These are phyloP conservation scores for Ashinkailepas kermadecensis DNA, from an alignment of 2,888 invertebrate species.

Conservation along the genomic window DNA sequence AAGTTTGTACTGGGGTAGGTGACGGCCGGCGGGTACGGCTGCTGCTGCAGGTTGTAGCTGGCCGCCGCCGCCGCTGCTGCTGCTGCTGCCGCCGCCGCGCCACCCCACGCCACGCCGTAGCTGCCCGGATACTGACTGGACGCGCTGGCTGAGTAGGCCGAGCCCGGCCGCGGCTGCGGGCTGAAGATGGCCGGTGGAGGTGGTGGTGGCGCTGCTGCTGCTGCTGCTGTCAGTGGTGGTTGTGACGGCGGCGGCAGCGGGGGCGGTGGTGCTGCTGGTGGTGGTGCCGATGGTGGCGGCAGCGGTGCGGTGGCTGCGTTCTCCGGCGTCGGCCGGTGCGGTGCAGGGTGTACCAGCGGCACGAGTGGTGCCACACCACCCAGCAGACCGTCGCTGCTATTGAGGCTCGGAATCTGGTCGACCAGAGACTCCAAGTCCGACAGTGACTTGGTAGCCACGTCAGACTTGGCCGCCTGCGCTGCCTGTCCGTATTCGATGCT, in stretches of 20 bases:
- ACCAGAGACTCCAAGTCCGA: constrained; percentile 81
- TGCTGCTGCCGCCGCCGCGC: constrained; percentile 18
- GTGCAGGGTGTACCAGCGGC: constrained; percentile 24
- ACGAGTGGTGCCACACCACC: constrained; percentile 39
- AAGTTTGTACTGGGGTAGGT: constrained; percentile 40
- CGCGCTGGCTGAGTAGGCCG: constrained; percentile 34
- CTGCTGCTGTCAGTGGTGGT: constrained; percentile 32
- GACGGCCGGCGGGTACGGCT: constrained; percentile 39
- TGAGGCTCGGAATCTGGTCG: constrained; percentile 83
- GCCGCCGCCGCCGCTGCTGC: constrained; percentile 19
- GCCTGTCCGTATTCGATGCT: constrained; percentile 16
- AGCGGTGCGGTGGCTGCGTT: constrained; percentile 30
- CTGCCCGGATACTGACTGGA: constrained; percentile 31
- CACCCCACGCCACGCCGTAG: constrained; percentile 28
- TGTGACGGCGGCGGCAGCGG: constrained; percentile 33
- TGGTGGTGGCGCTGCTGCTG: constrained; percentile 28
- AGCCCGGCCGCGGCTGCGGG: constrained; percentile 35
- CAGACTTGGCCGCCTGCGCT: constrained; percentile 44
- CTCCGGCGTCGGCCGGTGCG: constrained; percentile 12
- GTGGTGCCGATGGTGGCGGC: constrained; percentile 31
- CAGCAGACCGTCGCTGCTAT: constrained; percentile 51
- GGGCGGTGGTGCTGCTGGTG: constrained; percentile 32
- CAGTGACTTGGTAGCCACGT: constrained; percentile 39
- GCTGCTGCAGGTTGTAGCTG: constrained; percentile 36
- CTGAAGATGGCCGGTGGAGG: constrained; percentile 35